Base-by-base conservation (phyloP, 2,113 vertebrate genomes). In the Herpailurus yagouaroundi region DNA sequence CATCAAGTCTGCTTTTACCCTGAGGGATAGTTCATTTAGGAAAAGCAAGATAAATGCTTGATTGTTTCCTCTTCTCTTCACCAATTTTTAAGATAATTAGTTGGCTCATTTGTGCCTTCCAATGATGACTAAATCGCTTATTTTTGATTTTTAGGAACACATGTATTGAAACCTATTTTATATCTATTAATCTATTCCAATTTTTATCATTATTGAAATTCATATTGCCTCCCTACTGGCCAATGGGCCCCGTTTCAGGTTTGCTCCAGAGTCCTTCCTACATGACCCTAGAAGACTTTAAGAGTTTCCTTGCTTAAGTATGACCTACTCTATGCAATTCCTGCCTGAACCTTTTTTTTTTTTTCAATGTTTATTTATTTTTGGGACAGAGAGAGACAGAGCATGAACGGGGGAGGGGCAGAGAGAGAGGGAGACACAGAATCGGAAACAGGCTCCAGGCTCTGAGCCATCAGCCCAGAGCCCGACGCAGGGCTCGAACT, bases 1-100 rank as follows among this genome's bases (percentile, higher is more conserved):
- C 74, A 91, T 95, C 92, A 96, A 33, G 68, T 77, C 71, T 27
- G 83, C 21, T 45, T 68, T 83, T 92, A 83, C 55, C 79, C 79
- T 16, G 12, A 95, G 87, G 82, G 79, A 96, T n/a, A 82, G 73
- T 69, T 97, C 84, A 48, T 95, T 97, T 95, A 79, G 63, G n/a
- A 87, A 95, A 93, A 92, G 27, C 73, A 97, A 81, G 71, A 94
- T 83, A 87, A 83, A 96, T 94, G 55, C 57, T 92, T 94, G 79
- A 95, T 89, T 71, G 50, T 80, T 84, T 68, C 23, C 41, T 41
- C 16, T 6, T 88, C 81, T 64, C 52, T 73, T 96, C 29, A 68
- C 63, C 23, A 31, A 38, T 89, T 97, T 95, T 84, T n/a, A 82
- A 94, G 73, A 79, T 91, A 91, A 93, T 82, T 92, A 66, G 31